Conservation (phyloP, 2,888 invertebrate species). For the Parnassius orleans region DNA sequence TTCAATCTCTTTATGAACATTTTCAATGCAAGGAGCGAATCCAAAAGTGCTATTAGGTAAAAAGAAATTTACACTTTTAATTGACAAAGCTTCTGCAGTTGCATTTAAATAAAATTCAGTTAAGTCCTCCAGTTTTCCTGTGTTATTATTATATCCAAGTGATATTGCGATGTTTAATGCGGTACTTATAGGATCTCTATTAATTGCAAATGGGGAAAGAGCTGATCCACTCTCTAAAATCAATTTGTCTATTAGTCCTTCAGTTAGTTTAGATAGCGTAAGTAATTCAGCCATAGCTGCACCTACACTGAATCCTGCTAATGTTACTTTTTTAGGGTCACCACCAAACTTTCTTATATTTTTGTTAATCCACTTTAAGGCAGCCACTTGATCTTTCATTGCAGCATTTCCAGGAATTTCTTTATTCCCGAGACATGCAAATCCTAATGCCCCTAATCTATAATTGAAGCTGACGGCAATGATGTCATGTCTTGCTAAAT, state of each 20-base stretch:
- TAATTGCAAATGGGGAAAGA: conserved; percentile 61
- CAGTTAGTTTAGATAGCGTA: conserved; percentile 53
- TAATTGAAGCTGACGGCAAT: conserved; percentile 86
- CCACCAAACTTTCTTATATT: conserved; percentile 90
- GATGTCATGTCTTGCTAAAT: conserved; percentile 84
- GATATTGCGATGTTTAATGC: conserved; percentile 63
- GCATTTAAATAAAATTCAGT: conserved; percentile 63
- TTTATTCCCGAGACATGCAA: conserved; percentile 81
- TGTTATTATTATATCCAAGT: conserved; percentile 62
- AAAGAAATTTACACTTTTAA: conserved; percentile 60
- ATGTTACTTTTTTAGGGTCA: conserved; percentile 87
- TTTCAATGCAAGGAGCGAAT: conserved; percentile 67
- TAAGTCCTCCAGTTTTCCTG: conserved; percentile 56
- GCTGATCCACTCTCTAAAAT: conserved; percentile 71
- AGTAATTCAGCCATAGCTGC: conserved; percentile 78
- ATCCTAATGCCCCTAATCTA: conserved; percentile 86
- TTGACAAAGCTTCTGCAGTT: conserved; percentile 43
- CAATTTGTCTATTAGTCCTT: conserved; percentile 61
- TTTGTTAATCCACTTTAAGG: conserved; percentile 87
- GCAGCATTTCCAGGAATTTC: conserved; percentile 91
- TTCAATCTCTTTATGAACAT: conserved; percentile 45
- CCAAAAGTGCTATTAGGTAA: conserved; percentile 70
- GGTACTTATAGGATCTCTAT: conserved; percentile 61
- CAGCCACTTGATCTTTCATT: conserved; percentile 90
- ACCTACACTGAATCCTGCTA: conserved; percentile 91